These are phyloP conservation scores for Nasonia oneida DNA, from an alignment of 2,888 invertebrate species.

Conservation along the genomic window DNA sequence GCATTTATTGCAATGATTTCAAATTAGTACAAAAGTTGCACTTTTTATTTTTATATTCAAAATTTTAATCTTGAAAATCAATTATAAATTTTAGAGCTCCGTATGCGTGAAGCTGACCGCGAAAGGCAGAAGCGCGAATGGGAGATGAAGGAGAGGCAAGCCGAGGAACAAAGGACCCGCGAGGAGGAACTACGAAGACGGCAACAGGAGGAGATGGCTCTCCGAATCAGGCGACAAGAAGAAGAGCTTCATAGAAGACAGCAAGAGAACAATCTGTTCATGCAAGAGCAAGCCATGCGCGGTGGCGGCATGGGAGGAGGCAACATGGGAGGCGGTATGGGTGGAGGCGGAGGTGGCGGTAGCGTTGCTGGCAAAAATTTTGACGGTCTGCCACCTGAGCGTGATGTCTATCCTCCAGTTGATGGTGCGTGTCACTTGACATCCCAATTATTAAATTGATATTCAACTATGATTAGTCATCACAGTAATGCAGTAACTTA, in stretches of 20 bases:
- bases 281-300: conserved; percentile 82
- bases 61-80: not conserved
- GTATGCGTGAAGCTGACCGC: conserved; percentile 91
- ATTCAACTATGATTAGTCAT: not conserved
- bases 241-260: conserved; percentile 92
- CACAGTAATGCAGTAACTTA: not conserved
- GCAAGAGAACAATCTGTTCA: conserved; percentile 92
- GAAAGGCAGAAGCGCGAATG: conserved; percentile 92
- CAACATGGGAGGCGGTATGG: conserved; percentile 70
- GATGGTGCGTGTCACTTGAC: conserved; percentile 48
- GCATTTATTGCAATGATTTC: not conserved
- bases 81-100: conserved; percentile 81
- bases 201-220: conserved; percentile 89
- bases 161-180: conserved; percentile 87
- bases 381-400: conserved; percentile 74
- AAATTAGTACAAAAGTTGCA: not conserved
- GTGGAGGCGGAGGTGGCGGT: conserved; percentile 70
- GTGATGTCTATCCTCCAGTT: conserved; percentile 75
- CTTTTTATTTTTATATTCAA: conserved; percentile 11
- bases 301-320: conserved; percentile 73
- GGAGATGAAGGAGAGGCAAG: conserved; percentile 90
- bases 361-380: conserved; percentile 73
- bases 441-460: not conserved
- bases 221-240: conserved; percentile 89
- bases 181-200: conserved; percentile 85